Evolutionary conservation across 2,797 vertebrate species (phyloP).

Genomic region (Xenops minutus): DNA sequence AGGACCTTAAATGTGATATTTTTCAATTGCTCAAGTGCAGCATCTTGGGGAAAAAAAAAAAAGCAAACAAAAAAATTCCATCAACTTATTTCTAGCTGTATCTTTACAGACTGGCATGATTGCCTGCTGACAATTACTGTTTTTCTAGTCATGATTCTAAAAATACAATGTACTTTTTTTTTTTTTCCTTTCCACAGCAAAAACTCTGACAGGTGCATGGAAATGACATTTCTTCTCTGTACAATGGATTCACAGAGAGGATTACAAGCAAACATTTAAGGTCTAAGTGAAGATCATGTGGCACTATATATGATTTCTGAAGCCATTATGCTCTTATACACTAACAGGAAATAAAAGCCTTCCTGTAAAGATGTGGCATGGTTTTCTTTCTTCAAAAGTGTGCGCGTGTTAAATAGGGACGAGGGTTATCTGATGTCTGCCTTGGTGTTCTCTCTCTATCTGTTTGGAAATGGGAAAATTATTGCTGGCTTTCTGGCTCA

Average conservation of each 20-base stretch:
- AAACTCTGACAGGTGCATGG: slow-evolving; percentile 54
- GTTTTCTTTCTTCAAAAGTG: not conserved
- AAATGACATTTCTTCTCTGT: slow-evolving; percentile 43
- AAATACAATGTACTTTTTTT: slow-evolving; percentile 6
- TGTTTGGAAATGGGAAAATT: not conserved
- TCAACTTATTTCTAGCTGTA: slow-evolving; percentile 51
- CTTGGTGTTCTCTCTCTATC: accelerated
- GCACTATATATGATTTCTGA: not conserved
- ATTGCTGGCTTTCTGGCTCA: not conserved
- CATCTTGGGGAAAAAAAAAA: not conserved
- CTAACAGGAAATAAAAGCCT: not conserved
- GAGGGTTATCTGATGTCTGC: not conserved
- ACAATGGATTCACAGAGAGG: not conserved
- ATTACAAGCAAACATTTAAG: not conserved
- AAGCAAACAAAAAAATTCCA: not conserved
- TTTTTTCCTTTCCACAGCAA: not conserved
- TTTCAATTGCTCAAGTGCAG: slow-evolving; percentile 54
- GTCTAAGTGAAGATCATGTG: not conserved
- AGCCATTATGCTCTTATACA: not conserved
- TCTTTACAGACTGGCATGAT: slow-evolving; percentile 49
- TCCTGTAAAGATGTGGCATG: not conserved
- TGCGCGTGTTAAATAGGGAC: not conserved
- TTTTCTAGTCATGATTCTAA: slow-evolving; percentile 29
- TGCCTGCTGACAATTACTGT: slow-evolving; percentile 35
- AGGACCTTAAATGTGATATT: slow-evolving; percentile 56